Evolutionary conservation across 2,888 invertebrate species (phyloP), one percentile per base, ranked within the genome.

Genomic region (Schizotus pectinicornis): DNA sequence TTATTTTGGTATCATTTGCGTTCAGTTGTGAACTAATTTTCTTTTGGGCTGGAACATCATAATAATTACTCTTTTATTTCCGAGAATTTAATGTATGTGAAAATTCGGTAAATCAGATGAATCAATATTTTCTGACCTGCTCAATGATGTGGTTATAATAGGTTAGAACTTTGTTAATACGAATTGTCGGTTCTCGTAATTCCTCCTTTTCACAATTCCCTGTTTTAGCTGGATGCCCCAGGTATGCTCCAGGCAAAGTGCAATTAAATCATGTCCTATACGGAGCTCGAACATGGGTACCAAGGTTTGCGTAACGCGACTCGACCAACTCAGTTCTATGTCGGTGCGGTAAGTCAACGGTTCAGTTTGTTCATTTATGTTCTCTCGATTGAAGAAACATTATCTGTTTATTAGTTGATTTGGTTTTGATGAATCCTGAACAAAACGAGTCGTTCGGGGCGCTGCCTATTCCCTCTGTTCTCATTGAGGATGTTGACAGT

Each of bases 261-360:
- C n/a, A n/a, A 6, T 13, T 13, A 39, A 48, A 34, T 22, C 48
- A 94, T 94, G 94, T 94, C 94, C 79, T 94, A 94, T 81, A 93
- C 93, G 79, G 94, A 94, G 84, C 83, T 94, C 75, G 94, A 94
- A 84, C 91, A 92, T 83, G 94, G 94, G 71, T 94, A 94, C 83
- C 94, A 93, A 85, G 94, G 90, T 74, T 84, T 92, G 78, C 86
- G 88, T 78, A 90, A 89, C 81, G 86, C 86, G 69, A 79, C 83
- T 75, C 73, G 78, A 68, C 83, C 84, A 65, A 86, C 86, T 62
- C 85, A 88, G 74, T 90, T 90, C 81, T 89, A 88, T 82, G 85
- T 90, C 76, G 90, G 89, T 73, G 85, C 85, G 74, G 86, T 87
- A 83, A 85, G 86, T 85, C 67, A 56, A 52, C 59, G 37, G 52